Base-by-base conservation (phyloP, 2,888 invertebrate species). In the Lasioglossum morio region DNA sequence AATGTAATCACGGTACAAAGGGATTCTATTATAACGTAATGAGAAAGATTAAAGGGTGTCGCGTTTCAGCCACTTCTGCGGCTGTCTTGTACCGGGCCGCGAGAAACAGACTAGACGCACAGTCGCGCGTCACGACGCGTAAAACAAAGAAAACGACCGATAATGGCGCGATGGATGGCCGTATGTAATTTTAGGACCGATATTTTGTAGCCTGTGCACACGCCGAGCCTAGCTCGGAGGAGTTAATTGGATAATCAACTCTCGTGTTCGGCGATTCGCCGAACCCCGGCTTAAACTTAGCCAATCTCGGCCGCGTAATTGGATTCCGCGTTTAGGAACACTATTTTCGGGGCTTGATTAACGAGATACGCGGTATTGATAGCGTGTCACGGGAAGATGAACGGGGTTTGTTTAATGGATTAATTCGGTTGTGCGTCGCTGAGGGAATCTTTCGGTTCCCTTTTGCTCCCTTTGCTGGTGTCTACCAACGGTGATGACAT, bases 1-100 rank as follows among this genome's bases (percentile, higher is more conserved):
- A 23, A 77, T 73, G 66, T 82, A 81, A 87, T 87, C 77, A 75
- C 72, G 40, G 57, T 34, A 79, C 87, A 79, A 84, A 87, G 81
- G 34, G 84, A 79, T 81, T 66, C 79, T 77, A 79, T 87, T 79
- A 81, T 72, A 87, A 87, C 84, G 57, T 70, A 81, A 78, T 81
- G 84, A 37, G 76, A 78, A 53, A 79, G 79, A 84, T 79, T 73
- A 84, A 87, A 84, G 77, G 79, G 79, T 79, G 80, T 77, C 77
- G 40, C 73, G 86, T 80, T 79, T 79, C 70, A 19, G 69, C 34
- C 70, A 34, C 72, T 43, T 48, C 30, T n/a, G 30, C 23, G 23
- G 34, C 46, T n/a, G 69, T 27, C 77, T 48, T 34, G 66, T 57
- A 60, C 19, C 34, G 19, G n/a, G 1, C 14, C 27, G 10, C 46